These are phyloP conservation scores for Ariolimax columbianus DNA, from an alignment of 2,888 invertebrate species.

Conservation along the genomic window DNA sequence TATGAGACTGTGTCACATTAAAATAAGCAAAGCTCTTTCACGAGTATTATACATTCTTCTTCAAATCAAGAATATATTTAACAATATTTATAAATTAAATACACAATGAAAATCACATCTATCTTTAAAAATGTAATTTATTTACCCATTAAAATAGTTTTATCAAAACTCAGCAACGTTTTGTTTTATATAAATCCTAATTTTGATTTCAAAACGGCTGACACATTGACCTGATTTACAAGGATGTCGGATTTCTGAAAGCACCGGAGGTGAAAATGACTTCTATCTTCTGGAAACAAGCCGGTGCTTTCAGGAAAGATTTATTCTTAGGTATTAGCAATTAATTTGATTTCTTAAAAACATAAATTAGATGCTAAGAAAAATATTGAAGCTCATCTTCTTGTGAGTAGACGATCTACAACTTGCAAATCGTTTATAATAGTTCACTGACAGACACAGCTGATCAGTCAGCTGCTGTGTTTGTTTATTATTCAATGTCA, in stretches of 20 bases:
- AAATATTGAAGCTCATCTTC: too few relatives aligned
- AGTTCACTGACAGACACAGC: too few relatives aligned
- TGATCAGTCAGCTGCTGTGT: too few relatives aligned
- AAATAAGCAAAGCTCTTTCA: neutral
- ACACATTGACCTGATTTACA: neutral
- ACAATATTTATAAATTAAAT: neutral
- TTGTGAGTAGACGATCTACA: too few relatives aligned
- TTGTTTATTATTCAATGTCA: too few relatives aligned
- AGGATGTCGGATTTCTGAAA: conserved; percentile 1
- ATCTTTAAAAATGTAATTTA: neutral
- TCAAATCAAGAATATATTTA: neutral
- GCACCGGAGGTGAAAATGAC: conserved; percentile 17
- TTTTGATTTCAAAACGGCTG: neutral
- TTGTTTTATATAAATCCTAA: neutral
- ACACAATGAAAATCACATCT: neutral
- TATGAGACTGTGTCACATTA: conserved; percentile 2
- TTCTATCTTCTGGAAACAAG: neutral
- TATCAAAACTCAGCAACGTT: neutral
- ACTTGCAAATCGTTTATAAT: too few relatives aligned
- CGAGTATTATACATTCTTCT: neutral
- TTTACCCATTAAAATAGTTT: neutral
- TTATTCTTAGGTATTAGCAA: conserved; percentile 14
- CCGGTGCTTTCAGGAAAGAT: conserved; percentile 12
- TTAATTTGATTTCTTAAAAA: neutral
- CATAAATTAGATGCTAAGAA: too few relatives aligned